Evolutionary conservation across 1,140 invertebrate genomes (phyloP).

Genomic region (Zophobas morio): DNA sequence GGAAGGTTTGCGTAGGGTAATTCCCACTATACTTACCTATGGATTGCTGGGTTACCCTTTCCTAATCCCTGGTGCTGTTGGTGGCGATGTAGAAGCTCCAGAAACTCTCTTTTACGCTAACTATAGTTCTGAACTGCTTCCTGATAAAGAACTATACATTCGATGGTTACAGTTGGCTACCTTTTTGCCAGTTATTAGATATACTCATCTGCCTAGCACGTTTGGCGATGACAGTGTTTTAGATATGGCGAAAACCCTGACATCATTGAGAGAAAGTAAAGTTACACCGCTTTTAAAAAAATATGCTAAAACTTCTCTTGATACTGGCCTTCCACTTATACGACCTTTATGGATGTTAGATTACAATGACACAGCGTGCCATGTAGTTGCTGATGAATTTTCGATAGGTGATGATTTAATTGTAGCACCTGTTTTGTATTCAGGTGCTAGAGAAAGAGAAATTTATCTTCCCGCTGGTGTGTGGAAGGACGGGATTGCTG

Average conservation of each 20-base stretch:
- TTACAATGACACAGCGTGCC: constrained; percentile 83
- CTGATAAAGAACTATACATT: constrained; percentile 91
- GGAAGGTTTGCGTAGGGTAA: constrained; percentile 88
- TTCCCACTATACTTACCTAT: constrained; percentile 89
- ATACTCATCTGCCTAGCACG: constrained; percentile 89
- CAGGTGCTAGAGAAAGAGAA: constrained; percentile 69
- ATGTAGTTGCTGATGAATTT: constrained; percentile 89
- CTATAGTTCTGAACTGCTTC: constrained; percentile 71
- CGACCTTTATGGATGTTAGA: constrained; percentile 94
- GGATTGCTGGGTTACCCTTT: constrained; percentile 92
- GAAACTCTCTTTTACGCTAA: constrained; percentile 70
- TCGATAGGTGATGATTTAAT: constrained; percentile 91
- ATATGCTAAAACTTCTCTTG: constrained; percentile 81
- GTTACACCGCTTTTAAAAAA: constrained; percentile 84
- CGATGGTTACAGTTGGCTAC: constrained; percentile 95
- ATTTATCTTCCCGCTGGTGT: constrained; percentile 90
- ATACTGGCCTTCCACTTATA: constrained; percentile 87
- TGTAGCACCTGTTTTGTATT: constrained; percentile 89
- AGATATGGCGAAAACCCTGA: constrained; percentile 83
- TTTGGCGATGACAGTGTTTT: constrained; percentile 85
- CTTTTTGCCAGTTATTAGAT: constrained; percentile 93
- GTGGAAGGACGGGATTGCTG: constrained; percentile 92
- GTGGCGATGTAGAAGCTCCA: constrained; percentile 82
- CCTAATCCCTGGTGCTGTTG: constrained; percentile 92
- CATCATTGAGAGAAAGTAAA: constrained; percentile 81